A percentile compares a stretch with the other conserved stretches of the same genome.
These are phyloP conservation scores for Leptinotarsa juncta DNA, from an alignment of 2,888 invertebrate genomes.

Conservation along the genomic window DNA sequence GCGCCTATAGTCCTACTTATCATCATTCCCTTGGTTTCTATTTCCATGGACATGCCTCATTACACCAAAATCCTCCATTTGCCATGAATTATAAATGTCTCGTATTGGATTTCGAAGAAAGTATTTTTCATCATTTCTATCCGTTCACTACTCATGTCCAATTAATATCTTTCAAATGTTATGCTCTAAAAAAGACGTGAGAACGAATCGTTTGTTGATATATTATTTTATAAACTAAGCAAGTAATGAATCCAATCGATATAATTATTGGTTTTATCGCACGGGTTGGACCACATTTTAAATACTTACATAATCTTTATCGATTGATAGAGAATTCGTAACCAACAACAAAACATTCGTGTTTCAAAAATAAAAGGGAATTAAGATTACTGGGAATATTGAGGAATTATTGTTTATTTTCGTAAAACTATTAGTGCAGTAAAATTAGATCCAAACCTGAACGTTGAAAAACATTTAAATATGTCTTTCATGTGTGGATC, in stretches of 20 bases:
- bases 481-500: too few relatives aligned
- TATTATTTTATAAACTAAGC: background rate
- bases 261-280: background rate
- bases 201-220: constrained; percentile 17
- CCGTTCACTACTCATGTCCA: constrained; percentile 3
- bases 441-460: background rate
- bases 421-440: background rate
- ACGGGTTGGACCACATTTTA: background rate
- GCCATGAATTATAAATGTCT: constrained; percentile 8
- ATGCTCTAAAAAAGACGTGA: constrained; percentile 22
- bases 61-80: background rate
- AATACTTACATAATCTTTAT: background rate
- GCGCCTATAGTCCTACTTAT: too few relatives aligned
- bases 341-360: background rate
- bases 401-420: background rate
- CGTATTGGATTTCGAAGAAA: constrained; percentile 19
- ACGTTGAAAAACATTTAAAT: too few relatives aligned
- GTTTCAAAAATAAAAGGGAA: background rate
- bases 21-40: too few relatives aligned
- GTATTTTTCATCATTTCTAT: constrained; percentile 11
- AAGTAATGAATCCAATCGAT: constrained; percentile 4
- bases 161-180: constrained; percentile 6
- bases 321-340: background rate
- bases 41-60: background rate
- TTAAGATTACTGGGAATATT: background rate